phyloP scores from a whole-genome alignment of 1,140 invertebrate species.

The Adelges cooleyi region DNA sequence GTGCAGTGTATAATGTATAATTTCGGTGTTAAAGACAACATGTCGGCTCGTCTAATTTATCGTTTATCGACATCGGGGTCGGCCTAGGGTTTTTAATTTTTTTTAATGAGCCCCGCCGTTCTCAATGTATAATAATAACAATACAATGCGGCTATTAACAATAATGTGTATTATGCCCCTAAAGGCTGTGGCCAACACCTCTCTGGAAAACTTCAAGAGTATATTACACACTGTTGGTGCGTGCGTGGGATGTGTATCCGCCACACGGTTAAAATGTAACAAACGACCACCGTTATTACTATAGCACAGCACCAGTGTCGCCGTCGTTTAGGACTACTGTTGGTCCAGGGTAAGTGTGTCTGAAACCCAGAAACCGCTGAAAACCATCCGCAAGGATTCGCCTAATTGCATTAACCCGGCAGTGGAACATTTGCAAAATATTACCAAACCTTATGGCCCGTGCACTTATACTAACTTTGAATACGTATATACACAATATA shows the following conservation, averaged over 20 bases:
- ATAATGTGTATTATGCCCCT: not conserved
- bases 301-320: not conserved
- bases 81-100: not conserved
- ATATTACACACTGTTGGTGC: too few species aligned
- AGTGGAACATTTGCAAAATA: conserved; percentile 8
- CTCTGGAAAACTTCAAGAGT: not conserved
- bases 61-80: conserved; percentile 3
- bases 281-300: not conserved
- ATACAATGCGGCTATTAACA: not conserved
- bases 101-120: not conserved
- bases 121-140: not conserved
- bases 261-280: not conserved
- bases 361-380: not conserved
- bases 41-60: conserved; percentile 10
- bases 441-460: not conserved
- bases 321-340: not conserved
- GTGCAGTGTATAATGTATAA: not conserved
- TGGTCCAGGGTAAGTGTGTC: too few species aligned
- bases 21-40: too few species aligned
- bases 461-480: too few species aligned
- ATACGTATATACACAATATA: too few species aligned
- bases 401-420: not conserved
- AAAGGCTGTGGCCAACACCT: conserved; percentile 3
- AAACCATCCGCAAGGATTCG: not conserved
- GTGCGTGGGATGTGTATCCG: not conserved